Evolutionary conservation across 2,888 invertebrate species (phyloP), one percentile per base, ranked within the genome.

Genomic region (Parascotia fuliginaria): DNA sequence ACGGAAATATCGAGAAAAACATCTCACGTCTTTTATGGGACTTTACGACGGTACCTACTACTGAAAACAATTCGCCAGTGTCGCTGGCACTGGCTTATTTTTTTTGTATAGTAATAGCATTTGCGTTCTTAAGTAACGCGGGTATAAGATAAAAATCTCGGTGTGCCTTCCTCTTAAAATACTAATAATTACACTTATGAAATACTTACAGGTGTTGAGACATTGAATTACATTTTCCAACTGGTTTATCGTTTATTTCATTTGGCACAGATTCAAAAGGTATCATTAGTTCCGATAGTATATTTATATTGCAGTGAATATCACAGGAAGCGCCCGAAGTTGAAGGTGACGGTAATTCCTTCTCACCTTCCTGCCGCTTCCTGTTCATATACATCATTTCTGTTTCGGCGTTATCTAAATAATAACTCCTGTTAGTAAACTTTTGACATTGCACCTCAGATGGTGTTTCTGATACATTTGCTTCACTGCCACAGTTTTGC

Each of bases 391-490:
- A 78, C 80, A 81, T 83, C 52, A 88, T 75, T 68, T 87, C 85
- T 0, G 89, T 85, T 39, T 80, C 83, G 1, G 85, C 68, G 9
- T 89, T 83, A 42, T 89, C 88, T 55, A 88, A 73, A 55, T 83
- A 86, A 53, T 79, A 85, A 61, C 79, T 85, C 38, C 76, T 76
- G 44, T 84, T 78, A n/a, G 76, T 68, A 39, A 76, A 83, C 52
- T 86, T 84, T 47, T 75, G 73, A 33, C 29, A 65, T 42, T 77
- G 69, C 33, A 49, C 70, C 0, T 73, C 73, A 7, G 66, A 55
- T 24, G 60, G 43, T 5, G 53, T 39, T 1, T 5, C 33, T 11
- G 65, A 48, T 3, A 55, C 33, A 1, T 76, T 75, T 5, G 42
- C 51, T 7, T 75, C 77, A 3, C 42, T 63, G 11, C 75, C 76